A percentile compares a stretch with the other conserved stretches of the same genome.
These are phyloP conservation scores for Pocillopora damicornis DNA, from an alignment of 64 coral and sea anemone genomes.

Conservation along the genomic window DNA sequence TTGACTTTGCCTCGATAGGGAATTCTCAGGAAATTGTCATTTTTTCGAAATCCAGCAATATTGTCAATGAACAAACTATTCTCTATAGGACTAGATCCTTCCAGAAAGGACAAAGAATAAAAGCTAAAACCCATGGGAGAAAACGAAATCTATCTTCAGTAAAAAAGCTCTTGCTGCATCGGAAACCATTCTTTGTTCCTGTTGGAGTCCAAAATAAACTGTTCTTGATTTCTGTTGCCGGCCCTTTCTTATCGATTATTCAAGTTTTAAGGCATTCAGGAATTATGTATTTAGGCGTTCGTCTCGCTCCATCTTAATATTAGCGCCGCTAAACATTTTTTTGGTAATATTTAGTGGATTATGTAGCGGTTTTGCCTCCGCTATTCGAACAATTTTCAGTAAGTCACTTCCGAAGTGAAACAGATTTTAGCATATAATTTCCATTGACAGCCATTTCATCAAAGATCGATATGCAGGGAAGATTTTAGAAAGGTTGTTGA, in stretches of 20 bases:
- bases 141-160: neutral
- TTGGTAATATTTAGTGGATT: neutral
- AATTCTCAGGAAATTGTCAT: conserved; percentile 3
- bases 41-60: neutral
- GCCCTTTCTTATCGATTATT: neutral
- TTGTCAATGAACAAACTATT: neutral
- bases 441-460: neutral
- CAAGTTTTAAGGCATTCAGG: neutral
- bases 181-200: neutral
- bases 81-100: neutral
- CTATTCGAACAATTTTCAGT: conserved; percentile 25
- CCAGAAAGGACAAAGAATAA: neutral
- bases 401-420: neutral
- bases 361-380: neutral
- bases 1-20: neutral
- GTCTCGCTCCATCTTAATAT: neutral
- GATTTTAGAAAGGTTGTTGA: neutral
- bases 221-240: neutral
- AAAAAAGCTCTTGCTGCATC: neutral
- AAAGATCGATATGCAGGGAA: neutral
- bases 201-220: neutral
- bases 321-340: conserved; percentile 1
- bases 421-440: neutral
- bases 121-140: neutral
- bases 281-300: neutral